These are phyloP conservation scores for Drosophila mulleri DNA, from an alignment of 2,888 invertebrate species.

Conservation along the genomic window DNA sequence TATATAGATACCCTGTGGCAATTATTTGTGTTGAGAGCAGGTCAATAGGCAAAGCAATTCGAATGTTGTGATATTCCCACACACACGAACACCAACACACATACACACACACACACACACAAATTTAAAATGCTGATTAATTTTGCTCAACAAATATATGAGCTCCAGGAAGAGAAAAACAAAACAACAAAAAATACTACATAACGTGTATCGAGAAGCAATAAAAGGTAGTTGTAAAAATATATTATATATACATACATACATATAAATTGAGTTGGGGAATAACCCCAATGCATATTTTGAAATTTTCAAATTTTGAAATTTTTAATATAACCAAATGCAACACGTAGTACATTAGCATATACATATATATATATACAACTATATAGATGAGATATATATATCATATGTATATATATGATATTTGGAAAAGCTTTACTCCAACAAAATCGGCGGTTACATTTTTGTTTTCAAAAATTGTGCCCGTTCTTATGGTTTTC, in stretches of 20 bases:
- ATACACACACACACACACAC: background rate
- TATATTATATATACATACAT: constrained; percentile 28
- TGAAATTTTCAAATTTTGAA: constrained; percentile 47
- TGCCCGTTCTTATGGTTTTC: constrained; percentile 61
- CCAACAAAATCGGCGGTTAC: constrained; percentile 56
- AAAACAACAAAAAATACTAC: constrained; percentile 52
- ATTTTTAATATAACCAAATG: constrained; percentile 45
- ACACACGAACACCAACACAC: constrained; percentile 23
- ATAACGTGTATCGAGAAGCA: constrained; percentile 85
- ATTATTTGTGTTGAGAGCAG: constrained; percentile 33
- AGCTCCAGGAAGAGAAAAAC: constrained; percentile 66
- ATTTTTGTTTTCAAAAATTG: constrained; percentile 60
- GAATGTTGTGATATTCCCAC: constrained; percentile 70
- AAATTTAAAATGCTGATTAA: constrained; percentile 56
- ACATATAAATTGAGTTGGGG: constrained; percentile 34
- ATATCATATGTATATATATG: constrained; percentile 34
- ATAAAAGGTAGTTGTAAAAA: constrained; percentile 84
- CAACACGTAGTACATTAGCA: constrained; percentile 53
- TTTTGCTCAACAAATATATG: constrained; percentile 77
- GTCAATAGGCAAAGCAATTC: constrained; percentile 64
- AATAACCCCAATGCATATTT: constrained; percentile 39
- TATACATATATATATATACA: constrained; percentile 32
- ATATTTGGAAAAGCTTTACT: constrained; percentile 71
- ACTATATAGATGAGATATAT: constrained; percentile 30
- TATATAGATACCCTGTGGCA: constrained; percentile 11